Evolutionary conservation across 2,888 invertebrate genomes (phyloP), one percentile per base, ranked within the genome.

Genomic region (Plutella xylostella): DNA sequence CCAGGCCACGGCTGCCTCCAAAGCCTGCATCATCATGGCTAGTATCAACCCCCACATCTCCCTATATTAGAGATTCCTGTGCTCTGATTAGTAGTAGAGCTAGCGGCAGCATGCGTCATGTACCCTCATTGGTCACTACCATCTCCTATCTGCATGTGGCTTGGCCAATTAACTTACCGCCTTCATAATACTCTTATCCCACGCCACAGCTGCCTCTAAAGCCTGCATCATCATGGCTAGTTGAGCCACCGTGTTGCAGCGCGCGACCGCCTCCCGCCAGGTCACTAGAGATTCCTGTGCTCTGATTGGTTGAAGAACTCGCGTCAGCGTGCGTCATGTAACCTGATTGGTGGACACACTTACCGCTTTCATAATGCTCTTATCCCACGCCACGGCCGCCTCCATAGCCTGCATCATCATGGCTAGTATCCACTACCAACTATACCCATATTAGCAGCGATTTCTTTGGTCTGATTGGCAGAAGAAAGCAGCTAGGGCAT

Each of bases 181-280:
- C 88, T 97, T 97, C 97, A 98, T 97, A 66, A 97, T 94, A 84
- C 97, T 97, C 85, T 97, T 97, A 82, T 98, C 98, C 98, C 98
- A 98, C 31, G 97, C 97, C 59, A 98, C 94, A 67, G 92, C 93
- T 2, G 92, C 90, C 68, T 97, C 96, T 54, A 98, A 83, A 59
- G 94, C 92, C 62, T 94, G 92, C 47, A 96, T 86, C 57, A 94
- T 91, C 90, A 96, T 91, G 18, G 94, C 93, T 19, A 98, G 84
- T 66, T 98, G 97, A 0, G 97, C 93, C 0, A 96, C 91, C 0
- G 96, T 96, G 59, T 89, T 90, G 38, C 95, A 92, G 42, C 92
- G 89, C 1, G 89, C 83, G 0, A 97, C 92, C 0, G 94, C 96
- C 55, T 94, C 93, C 0, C 97, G 90, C 98, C 98, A 98, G 20